These are phyloP conservation scores for Strongylocentrotus purpuratus DNA, from an alignment of 35 echinoderm and acorn worm genomes.

Conservation along the genomic window DNA sequence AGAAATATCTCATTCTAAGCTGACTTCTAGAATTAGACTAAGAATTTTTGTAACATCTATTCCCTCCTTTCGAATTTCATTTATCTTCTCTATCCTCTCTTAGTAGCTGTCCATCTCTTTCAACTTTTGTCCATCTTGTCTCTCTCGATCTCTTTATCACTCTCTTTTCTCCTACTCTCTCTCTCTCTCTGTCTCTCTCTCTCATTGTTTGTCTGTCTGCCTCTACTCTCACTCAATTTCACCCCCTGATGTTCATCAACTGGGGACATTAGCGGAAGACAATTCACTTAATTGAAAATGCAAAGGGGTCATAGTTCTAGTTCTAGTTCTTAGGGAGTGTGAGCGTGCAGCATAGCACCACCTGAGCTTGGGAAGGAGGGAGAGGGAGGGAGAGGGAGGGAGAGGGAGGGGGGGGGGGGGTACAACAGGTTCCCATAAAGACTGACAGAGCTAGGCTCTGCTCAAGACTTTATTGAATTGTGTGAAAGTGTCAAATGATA, in stretches of 20 bases:
- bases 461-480: too few species aligned
- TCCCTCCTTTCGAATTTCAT: too few species aligned
- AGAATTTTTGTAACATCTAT: not conserved
- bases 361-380: not conserved
- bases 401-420: too few species aligned
- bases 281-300: conserved; percentile 14
- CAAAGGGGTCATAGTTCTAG: conserved; percentile 6
- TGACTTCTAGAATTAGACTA: not conserved
- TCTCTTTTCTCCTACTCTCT: not conserved
- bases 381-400: too few species aligned
- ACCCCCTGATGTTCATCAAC: not conserved
- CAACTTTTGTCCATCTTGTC: not conserved
- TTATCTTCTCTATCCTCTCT: not conserved
- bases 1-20: too few species aligned
- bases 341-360: not conserved
- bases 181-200: not conserved
- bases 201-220: not conserved
- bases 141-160: not conserved
- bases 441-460: too few species aligned
- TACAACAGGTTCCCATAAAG: too few species aligned
- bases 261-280: not conserved
- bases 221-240: not conserved
- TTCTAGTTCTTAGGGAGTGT: not conserved
- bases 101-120: not conserved
- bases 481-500: too few species aligned